Base-by-base conservation (phyloP, 2,113 vertebrate species). In the Pluvialis apricaria region DNA sequence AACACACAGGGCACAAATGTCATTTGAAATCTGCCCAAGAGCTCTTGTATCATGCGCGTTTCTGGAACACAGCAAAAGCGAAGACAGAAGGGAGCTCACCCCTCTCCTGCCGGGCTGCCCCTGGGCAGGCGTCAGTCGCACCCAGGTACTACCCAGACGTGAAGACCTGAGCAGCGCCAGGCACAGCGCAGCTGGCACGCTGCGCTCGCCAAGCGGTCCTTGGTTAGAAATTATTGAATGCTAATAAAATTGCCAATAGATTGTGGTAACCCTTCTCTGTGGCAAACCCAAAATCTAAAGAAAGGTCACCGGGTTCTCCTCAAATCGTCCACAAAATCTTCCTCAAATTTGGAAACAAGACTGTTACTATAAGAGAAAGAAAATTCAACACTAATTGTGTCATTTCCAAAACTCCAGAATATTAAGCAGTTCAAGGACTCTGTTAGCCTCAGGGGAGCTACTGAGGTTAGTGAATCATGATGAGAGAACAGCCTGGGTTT, bases 401-500 rank as follows among this genome's bases (percentile, higher is more conserved):
- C 44, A 88, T n/a, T 86, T 86, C 71, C 76, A 79, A 75, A 94
- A 72, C 85, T 82, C 38, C 80, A 88, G 94, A 90, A 80, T 80
- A 90, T 83, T 6, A 94, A 94, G 79, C 94, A 94, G 94, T 94
- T 95, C 96, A 97, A 97, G 94, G 95, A 96, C 94, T 73, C 68
- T 44, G 17, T n/a, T 47, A 86, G 86, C 88, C 94, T 88, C 88
- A 44, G 71, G 94, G 71, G 86, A 94, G 71, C 90, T 77, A 34
- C 80, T 61, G 51, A 88, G 68, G 82, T 93, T 88, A 90, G 78
- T 94, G 90, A 92, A 88, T 87, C 75, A 36, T 28, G 49, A 82
- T 40, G 71, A 93, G 42, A 58, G 58, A 69, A 72, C 31, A 90
- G 86, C 36, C 57, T 76, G 68, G 58, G 40, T 80, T 92, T 82